These are phyloP conservation scores for Hydrotaea diabolus DNA, from an alignment of 2,888 invertebrate genomes.

Conservation along the genomic window DNA sequence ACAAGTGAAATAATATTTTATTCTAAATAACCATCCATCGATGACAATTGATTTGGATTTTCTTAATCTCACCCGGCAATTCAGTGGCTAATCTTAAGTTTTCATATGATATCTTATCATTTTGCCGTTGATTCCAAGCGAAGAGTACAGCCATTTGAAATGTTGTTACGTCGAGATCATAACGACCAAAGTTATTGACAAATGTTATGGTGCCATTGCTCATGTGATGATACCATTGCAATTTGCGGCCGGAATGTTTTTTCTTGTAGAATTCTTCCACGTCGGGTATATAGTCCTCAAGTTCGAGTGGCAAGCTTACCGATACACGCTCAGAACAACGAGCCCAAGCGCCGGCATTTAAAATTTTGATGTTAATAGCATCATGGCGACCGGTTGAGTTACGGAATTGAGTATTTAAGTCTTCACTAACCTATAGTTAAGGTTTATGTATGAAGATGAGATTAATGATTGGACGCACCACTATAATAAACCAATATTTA, in stretches of 20 bases:
- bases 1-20: not conserved
- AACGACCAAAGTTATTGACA: conserved; percentile 94
- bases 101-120: conserved; percentile 97
- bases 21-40: no score
- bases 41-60: not conserved
- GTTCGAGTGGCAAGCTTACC: conserved; percentile 96
- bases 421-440: conserved; percentile 86
- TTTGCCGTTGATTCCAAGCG: conserved; percentile 98
- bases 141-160: conserved; percentile 99
- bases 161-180: conserved; percentile 98
- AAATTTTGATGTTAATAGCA: conserved; percentile 98
- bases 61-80: conserved; percentile 85
- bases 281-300: conserved; percentile 99
- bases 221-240: conserved; percentile 99
- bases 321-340: conserved; percentile 96
- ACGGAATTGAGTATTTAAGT: conserved; percentile 96
- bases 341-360: conserved; percentile 99
- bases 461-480: no score
- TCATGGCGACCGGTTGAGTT: conserved; percentile 90
- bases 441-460: not conserved
- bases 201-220: conserved; percentile 99
- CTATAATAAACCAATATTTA: no score
- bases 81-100: conserved; percentile 97
- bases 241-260: conserved; percentile 97
- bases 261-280: conserved; percentile 99